These are phyloP conservation scores for Catagonus wagneri DNA, from an alignment of 2,113 vertebrate species.

Conservation along the genomic window DNA sequence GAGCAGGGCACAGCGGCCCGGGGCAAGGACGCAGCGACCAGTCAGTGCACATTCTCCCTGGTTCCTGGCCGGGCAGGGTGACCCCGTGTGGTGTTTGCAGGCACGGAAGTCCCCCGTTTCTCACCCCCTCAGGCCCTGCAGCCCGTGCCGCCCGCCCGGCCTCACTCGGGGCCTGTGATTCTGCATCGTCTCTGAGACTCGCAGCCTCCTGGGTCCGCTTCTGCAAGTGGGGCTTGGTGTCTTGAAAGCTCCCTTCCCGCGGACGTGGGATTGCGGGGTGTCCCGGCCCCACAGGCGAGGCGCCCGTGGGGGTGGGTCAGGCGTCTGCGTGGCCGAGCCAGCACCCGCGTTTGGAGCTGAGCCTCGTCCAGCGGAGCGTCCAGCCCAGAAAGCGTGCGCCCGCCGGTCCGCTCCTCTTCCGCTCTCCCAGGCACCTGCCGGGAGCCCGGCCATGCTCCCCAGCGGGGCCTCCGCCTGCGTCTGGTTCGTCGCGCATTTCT, in stretches of 20 bases:
- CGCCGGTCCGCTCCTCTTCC: accelerated
- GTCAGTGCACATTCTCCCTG: accelerated
- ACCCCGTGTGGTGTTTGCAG: neutral
- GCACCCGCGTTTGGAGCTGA: neutral
- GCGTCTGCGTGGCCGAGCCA: accelerated
- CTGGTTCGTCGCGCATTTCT: neutral
- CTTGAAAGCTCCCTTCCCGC: neutral
- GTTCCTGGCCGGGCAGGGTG: accelerated
- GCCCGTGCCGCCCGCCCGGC: too few species aligned
- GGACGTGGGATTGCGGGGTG: too few species aligned
- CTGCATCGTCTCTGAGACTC: accelerated
- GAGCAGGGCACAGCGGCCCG: neutral
- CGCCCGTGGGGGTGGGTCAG: neutral
- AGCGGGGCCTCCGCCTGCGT: neutral
- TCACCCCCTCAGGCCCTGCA: neutral
- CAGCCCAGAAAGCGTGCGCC: neutral
- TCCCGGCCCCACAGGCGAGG: neutral
- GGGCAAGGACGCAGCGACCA: neutral
- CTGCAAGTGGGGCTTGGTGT: accelerated
- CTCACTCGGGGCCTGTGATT: accelerated
- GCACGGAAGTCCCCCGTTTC: neutral
- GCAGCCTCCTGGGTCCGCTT: accelerated
- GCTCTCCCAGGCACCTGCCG: too few species aligned
- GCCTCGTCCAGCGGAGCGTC: accelerated
- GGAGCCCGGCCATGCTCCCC: accelerated